Conservation (phyloP, 1,140 invertebrate genomes). For the Drosophila sucinea region DNA sequence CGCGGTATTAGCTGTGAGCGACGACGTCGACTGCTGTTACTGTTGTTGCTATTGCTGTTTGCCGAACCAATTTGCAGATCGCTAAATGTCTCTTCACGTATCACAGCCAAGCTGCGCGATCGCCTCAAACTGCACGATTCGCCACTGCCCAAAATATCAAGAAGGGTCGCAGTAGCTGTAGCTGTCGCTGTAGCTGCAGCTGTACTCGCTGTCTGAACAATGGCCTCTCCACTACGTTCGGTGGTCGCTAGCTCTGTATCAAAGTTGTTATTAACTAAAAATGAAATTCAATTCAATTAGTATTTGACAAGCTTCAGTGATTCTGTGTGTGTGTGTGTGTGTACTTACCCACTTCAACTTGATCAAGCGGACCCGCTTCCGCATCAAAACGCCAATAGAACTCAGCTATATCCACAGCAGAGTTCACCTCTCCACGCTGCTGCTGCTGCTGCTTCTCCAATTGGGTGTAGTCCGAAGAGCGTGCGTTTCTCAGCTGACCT, state of each 20-base stretch:
- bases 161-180: slow-evolving; percentile 52
- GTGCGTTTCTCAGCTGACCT: slow-evolving; percentile 75
- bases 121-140: slow-evolving; percentile 87
- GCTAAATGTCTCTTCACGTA: slow-evolving; percentile 89
- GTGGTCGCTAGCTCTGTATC: slow-evolving; percentile 29
- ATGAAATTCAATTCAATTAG: slow-evolving; percentile 30
- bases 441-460: slow-evolving; percentile 38
- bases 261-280: slow-evolving; percentile 50
- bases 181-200: slow-evolving; percentile 13
- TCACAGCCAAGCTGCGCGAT: slow-evolving; percentile 89
- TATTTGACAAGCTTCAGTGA: slow-evolving; percentile 32
- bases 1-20: slow-evolving; percentile 90
- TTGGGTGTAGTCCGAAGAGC: slow-evolving; percentile 77
- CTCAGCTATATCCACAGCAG: slow-evolving; percentile 77
- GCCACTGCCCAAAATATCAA: slow-evolving; percentile 77
- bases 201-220: neutral
- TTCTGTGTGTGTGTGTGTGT: slow-evolving; percentile 16
- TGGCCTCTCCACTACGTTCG: slow-evolving; percentile 22
- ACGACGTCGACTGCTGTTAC: slow-evolving; percentile 82
- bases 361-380: slow-evolving; percentile 60
- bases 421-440: slow-evolving; percentile 56
- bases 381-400: slow-evolving; percentile 81
- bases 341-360: slow-evolving; percentile 63
- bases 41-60: slow-evolving; percentile 78
- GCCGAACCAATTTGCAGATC: slow-evolving; percentile 86